Evolutionary conservation across 1,140 invertebrate genomes (phyloP).

Genomic region (Eumeta japonica): DNA sequence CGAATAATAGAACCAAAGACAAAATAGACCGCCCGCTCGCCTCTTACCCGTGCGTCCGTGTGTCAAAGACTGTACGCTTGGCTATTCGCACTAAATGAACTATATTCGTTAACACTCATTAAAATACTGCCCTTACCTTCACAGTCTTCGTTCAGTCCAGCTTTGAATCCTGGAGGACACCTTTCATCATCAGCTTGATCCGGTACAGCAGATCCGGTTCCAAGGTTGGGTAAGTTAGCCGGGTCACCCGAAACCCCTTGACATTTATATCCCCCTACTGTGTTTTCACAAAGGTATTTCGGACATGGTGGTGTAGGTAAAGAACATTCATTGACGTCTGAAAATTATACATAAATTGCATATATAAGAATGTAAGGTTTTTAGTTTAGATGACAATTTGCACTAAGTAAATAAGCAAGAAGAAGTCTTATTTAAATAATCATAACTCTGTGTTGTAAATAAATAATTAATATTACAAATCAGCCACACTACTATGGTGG

Average conservation of each 20-base stretch:
- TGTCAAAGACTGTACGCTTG: too few species aligned
- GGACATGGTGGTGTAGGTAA: slow-evolving; percentile 54
- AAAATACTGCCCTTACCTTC: slow-evolving; percentile 32
- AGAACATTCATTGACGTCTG: slow-evolving; percentile 70
- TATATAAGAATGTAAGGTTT: slow-evolving; percentile 1
- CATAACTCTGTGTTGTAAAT: too few species aligned
- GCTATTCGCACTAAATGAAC: too few species aligned
- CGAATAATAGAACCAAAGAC: background rate
- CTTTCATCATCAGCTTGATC: slow-evolving; percentile 22
- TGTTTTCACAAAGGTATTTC: slow-evolving; percentile 63
- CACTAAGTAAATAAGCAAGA: too few species aligned
- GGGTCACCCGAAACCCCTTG: slow-evolving; percentile 46
- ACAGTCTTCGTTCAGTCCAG: slow-evolving; percentile 48
- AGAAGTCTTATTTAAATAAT: too few species aligned
- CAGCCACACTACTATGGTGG: too few species aligned
- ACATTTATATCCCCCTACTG: slow-evolving; percentile 67
- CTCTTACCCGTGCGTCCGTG: too few species aligned
- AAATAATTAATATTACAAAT: too few species aligned
- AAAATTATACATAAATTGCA: slow-evolving; percentile 13
- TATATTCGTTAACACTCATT: too few species aligned
- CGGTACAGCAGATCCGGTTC: slow-evolving; percentile 8
- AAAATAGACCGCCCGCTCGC: background rate
- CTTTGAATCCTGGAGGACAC: slow-evolving; percentile 66
- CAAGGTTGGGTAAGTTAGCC: slow-evolving; percentile 20
- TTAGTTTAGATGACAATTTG: background rate